Conservation (phyloP, 2,113 vertebrate genomes). For the Eretmochelys imbricata region DNA sequence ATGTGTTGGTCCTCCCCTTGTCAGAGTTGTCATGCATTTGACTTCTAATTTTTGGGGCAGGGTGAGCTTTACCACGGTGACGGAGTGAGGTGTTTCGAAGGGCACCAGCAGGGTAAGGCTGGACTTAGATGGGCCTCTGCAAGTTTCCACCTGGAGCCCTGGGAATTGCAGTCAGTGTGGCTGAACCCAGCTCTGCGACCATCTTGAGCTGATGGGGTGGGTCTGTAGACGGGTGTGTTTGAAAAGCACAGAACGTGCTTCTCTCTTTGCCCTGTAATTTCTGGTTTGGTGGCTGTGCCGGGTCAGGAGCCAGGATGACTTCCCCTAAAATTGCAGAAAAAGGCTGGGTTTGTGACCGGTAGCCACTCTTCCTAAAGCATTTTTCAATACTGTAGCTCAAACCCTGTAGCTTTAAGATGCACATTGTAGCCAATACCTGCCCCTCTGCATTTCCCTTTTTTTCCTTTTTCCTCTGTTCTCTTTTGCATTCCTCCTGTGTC, state of each 20-base stretch:
- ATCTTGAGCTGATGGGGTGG: background rate
- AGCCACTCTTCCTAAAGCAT: background rate
- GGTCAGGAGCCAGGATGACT: background rate
- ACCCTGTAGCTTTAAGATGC: background rate
- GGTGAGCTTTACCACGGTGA: background rate
- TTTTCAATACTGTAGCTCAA: background rate
- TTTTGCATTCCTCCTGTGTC: background rate
- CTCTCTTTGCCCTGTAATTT: background rate
- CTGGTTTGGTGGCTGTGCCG: background rate
- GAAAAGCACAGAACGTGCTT: rapidly evolving
- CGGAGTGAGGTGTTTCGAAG: background rate
- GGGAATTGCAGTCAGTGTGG: background rate
- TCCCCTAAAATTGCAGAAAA: background rate
- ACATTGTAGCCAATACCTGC: background rate
- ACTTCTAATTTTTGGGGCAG: background rate
- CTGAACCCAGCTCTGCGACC: background rate
- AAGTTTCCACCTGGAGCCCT: background rate
- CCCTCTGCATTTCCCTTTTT: background rate
- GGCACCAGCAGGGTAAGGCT: background rate
- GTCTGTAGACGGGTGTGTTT: rapidly evolving
- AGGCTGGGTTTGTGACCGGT: background rate
- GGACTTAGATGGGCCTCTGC: background rate
- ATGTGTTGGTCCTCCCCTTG: background rate
- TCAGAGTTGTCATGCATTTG: background rate
- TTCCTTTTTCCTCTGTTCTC: background rate